Evolutionary conservation across 2,113 vertebrate species (phyloP), one percentile per base, ranked within the genome.

Genomic region (Tricholaema leucomelas): DNA sequence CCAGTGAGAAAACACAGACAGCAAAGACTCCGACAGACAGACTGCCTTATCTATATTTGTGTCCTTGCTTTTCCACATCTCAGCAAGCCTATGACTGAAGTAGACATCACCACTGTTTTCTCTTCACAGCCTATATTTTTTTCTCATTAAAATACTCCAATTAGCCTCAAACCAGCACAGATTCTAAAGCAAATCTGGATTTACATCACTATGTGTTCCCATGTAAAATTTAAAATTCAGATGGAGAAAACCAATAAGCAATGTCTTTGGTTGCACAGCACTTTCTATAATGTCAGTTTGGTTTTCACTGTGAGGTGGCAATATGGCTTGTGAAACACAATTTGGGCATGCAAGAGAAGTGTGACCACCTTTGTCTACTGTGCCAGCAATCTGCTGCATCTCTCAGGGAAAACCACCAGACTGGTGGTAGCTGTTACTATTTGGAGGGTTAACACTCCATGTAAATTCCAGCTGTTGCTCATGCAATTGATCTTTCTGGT

Each of bases 391-490:
- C 84, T 88, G 84, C 74, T 79, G 59, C 44, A 33, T 66, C 74
- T 94, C 19, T 1, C 28, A 81, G 81, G 46, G 69, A 91, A 69
- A 93, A 3, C 0, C 31, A 87, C 52, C 83, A 81, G 67, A 46
- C 64, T 61, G 31, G 23, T 61, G 52, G 19, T 81, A n/a, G 58
- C 50, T 91, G 66, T 59, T 82, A 44, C 40, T 80, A 19, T 79
- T 79, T 93, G 74, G 73, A 42, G 50, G 46, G 76, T 93, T 91
- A 95, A 72, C 55, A 64, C 14, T 17, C 77, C 58, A 12, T 84
- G 81, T 36, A 84, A 76, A 63, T 88, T 95, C 85, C 90, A 94
- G 93, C 74, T 93, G 88, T 81, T 93, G 71, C 20, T 81, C 40
- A 9, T 59, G 40, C 64, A 25, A 10, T 50, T 73, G 55, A n/a